phyloP scores from a whole-genome alignment of 2,888 invertebrate species.

The Trypoxylon attenuatum region DNA sequence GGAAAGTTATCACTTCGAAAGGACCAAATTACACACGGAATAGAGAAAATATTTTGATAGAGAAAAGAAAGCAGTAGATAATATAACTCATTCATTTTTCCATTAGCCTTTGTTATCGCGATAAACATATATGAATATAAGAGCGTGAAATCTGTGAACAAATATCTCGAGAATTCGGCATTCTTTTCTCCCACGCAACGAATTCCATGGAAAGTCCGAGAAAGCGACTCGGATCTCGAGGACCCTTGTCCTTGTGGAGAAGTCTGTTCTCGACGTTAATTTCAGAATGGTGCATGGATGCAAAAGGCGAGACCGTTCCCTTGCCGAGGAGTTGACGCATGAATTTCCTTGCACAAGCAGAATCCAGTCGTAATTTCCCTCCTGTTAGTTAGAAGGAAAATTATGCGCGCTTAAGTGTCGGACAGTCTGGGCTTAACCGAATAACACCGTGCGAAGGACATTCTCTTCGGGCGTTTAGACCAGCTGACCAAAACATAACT shows the following conservation, averaged over 20 bases:
- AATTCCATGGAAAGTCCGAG: constrained; percentile 40
- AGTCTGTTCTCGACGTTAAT: constrained; percentile 48
- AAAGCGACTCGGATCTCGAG: constrained; percentile 33
- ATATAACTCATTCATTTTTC: no score
- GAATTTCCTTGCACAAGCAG: constrained; percentile 62
- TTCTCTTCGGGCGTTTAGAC: no score
- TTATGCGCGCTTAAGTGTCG: constrained; percentile 68
- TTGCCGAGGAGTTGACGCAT: constrained; percentile 13
- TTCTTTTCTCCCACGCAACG: constrained; percentile 18
- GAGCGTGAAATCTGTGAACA: constrained; percentile 1
- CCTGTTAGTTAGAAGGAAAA: constrained; percentile 66
- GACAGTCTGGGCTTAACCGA: constrained; percentile 66
- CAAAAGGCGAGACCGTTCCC: background rate
- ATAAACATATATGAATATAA: no score
- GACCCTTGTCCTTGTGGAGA: constrained; percentile 28
- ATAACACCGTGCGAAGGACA: constrained; percentile 54
- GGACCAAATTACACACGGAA: no score
- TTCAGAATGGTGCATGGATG: constrained; percentile 20
- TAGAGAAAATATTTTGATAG: no score
- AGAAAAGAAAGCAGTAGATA: no score
- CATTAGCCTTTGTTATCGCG: no score
- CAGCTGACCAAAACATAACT: no score
- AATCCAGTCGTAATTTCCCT: constrained; percentile 61
- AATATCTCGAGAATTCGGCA: constrained; percentile 4
- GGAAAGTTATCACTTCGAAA: no score